Evolutionary conservation across 2,113 vertebrate genomes (phyloP).

Genomic region (Lota lota): DNA sequence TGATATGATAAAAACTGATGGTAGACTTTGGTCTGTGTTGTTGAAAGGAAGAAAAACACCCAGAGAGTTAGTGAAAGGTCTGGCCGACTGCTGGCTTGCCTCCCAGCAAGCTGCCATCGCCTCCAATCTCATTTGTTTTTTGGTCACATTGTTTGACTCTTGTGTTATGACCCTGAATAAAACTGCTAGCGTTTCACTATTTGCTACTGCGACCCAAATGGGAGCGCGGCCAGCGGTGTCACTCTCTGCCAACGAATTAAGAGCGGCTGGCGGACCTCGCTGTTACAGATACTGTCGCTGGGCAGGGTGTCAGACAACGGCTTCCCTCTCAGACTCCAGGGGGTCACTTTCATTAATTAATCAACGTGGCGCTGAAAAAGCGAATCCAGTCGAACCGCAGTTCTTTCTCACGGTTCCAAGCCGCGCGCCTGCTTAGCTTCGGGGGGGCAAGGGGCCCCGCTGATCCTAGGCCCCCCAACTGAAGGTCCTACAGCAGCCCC

Average conservation of each 20-base stretch:
- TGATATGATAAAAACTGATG: too few relatives aligned
- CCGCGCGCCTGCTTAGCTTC: conserved; percentile 47
- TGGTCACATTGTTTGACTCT: conserved; percentile 28
- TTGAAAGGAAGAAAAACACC: too few relatives aligned
- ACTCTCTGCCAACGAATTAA: conserved; percentile 64
- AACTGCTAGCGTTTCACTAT: conserved; percentile 30
- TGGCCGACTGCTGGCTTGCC: background rate
- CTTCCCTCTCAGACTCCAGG: conserved; percentile 33
- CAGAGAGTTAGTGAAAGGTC: background rate
- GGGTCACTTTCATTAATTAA: conserved; percentile 75
- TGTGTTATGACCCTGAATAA: conserved; percentile 14
- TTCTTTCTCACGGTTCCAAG: conserved; percentile 65
- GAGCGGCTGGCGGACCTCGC: conserved; percentile 61
- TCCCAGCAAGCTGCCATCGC: background rate
- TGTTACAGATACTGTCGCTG: conserved; percentile 61
- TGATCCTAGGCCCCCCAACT: too few relatives aligned
- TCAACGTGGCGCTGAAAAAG: conserved; percentile 57
- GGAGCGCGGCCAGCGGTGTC: conserved; percentile 36
- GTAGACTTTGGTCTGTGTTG: too few relatives aligned
- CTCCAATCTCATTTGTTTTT: conserved; percentile 31
- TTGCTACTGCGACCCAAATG: conserved; percentile 39
- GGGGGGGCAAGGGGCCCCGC: conserved; percentile 28
- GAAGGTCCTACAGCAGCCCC: too few relatives aligned
- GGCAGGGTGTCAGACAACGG: conserved; percentile 64
- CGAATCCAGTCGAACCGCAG: conserved; percentile 67